These are phyloP conservation scores for Callyntrura guangdongensis DNA, from an alignment of 2,888 invertebrate species.

Conservation along the genomic window DNA sequence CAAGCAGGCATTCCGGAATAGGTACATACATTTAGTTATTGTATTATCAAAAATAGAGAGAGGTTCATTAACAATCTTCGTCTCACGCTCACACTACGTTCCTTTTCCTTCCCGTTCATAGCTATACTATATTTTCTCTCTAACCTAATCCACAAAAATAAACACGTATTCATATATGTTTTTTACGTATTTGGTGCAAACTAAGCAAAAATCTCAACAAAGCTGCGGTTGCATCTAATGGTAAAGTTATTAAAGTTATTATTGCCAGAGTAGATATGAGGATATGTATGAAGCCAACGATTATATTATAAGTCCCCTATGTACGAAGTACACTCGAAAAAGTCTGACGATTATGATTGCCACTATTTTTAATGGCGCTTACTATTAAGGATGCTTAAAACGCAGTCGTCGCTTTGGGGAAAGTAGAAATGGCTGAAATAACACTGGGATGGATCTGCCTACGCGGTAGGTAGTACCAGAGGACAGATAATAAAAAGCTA, in stretches of 20 bases:
- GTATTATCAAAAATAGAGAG: conserved; percentile 28
- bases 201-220: conserved; percentile 14
- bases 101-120: not conserved
- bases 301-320: not conserved
- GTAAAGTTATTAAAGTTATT: conserved; percentile 72
- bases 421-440: conserved; percentile 27
- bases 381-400: conserved; percentile 54
- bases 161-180: not conserved
- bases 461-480: not conserved
- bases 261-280: conserved; percentile 21
- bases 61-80: conserved; percentile 66
- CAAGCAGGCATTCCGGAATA: not conserved
- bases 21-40: not conserved
- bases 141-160: not conserved
- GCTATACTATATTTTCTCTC: not conserved
- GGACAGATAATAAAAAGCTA: not conserved
- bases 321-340: not conserved
- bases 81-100: conserved; percentile 1
- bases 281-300: not conserved
- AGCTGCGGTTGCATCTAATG: conserved; percentile 11
- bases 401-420: conserved; percentile 8
- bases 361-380: conserved; percentile 63
- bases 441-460: not conserved
- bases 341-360: conserved; percentile 50
- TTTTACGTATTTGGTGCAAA: not conserved